Base-by-base conservation (phyloP, 1,140 invertebrate genomes). In the Holcopasites calliopsidis region DNA sequence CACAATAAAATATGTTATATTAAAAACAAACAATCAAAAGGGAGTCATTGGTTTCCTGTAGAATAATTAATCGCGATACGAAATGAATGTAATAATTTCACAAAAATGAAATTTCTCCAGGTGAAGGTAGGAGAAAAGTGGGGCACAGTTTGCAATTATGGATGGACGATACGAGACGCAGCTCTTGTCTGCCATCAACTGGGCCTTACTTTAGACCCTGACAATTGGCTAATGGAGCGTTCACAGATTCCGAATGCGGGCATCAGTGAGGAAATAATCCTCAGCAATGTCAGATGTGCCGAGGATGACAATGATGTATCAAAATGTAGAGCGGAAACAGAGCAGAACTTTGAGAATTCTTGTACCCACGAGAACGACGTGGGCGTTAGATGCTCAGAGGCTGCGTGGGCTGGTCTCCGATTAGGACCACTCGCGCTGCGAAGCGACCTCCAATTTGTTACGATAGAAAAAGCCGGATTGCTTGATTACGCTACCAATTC, bases 141-240 rank as follows among this genome's bases (percentile, higher is more conserved):
- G 98, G 98, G 98, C 57, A 99, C 98, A 0, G 97, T 99, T 5
- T 99, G 99, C 87, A 97, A 97, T 92, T 97, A 99, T 88, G 96
- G 95, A 33, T 99, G 98, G 98, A 98, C 95, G 55, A 95, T 97
- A n/a, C 93, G 95, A 54, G 96, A 98, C 84, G 98, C 99, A 3
- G 96, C 97, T 0, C 90, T 99, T 26, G 98, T 97, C 0, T 99
- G 99, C 88, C 97, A 99, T 91, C 98, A 99, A 91, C 90, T 99
- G 69, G 99, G 99, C 0, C 92, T 98, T 58, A 97, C 96, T 0
- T 93, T 99, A 7, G 98, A 99, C 90, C 97, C 97, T 2, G 94
- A 96, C 68, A 97, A 99, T 90, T 99, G 98, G 96, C 94, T 94
- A 66, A 89, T 98, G 76, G 94, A 97, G 80, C 93, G 95, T 7